Evolutionary conservation across 2,888 invertebrate species (phyloP).

Genomic region (Eristalis pertinax): DNA sequence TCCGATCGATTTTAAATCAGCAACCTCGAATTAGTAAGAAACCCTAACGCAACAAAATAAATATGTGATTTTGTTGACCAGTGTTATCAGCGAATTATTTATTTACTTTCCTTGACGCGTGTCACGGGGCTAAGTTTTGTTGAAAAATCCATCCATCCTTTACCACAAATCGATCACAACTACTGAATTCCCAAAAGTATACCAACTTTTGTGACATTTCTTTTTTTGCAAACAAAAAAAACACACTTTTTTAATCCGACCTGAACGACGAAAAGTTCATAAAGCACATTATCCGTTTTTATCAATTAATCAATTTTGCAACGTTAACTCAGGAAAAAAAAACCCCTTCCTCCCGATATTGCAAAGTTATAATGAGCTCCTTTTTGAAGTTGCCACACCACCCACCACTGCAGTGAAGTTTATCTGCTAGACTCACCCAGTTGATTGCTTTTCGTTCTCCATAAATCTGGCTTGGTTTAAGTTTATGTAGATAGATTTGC

Average conservation of each 20-base stretch:
- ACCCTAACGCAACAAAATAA: no score
- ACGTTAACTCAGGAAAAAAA: conserved; percentile 28
- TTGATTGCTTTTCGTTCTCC: conserved; percentile 58
- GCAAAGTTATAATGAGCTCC: conserved; percentile 41
- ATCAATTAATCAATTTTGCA: conserved; percentile 3
- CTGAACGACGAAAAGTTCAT: not conserved
- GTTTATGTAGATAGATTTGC: conserved; percentile 44
- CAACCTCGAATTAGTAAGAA: no score
- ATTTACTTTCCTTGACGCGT: no score
- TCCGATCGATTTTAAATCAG: no score
- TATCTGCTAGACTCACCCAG: conserved; percentile 54
- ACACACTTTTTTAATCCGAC: not conserved
- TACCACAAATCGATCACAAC: no score
- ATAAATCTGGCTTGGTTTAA: conserved; percentile 56
- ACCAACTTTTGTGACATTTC: not conserved
- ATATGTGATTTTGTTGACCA: no score
- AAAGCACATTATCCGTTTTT: not conserved
- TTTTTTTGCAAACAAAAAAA: not conserved
- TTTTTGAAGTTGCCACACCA: conserved; percentile 42
- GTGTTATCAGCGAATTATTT: no score
- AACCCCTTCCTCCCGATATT: conserved; percentile 36
- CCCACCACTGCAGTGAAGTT: conserved; percentile 14
- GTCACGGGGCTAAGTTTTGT: no score
- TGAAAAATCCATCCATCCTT: no score
- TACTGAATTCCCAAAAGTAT: not conserved